Evolutionary conservation across 2,797 vertebrate genomes (phyloP), one percentile per base, ranked within the genome.

Genomic region (Acipenser transmontanus): DNA sequence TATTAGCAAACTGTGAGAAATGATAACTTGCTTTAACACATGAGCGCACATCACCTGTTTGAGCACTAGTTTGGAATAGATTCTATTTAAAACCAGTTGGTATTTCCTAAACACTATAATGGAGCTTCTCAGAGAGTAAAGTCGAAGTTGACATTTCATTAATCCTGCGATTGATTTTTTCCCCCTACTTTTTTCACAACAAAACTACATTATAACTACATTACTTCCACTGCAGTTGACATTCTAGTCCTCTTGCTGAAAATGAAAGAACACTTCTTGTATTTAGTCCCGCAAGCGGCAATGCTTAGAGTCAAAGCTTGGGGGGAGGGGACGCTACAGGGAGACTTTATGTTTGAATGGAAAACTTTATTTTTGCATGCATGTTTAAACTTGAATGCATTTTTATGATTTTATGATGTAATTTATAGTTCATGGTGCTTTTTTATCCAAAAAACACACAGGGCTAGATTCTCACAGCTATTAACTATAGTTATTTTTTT

Each of bases 71-170:
- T 2, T 34, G 34, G 34, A 34, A 34, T 34, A 34, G 34, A 34
- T 34, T 34, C 80, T 78, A 78, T 54, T n/a, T 69, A 76, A 51
- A 78, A 78, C 51, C 20, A 72, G 67, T 78, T 77, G 73, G 72
- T 73, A 78, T 76, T 79, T 67, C 70, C 0, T 0, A 69, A 74
- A 69, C 72, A 69, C 52, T 76, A 13, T 74, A 64, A 68, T 69
- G 78, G 68, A 74, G 68, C 69, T 72, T 64, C 78, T 13, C n/a
- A 71, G 76, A 76, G 69, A 76, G 17, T 71, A 79, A 65, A 66
- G 74, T 71, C 47, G 71, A 76, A 76, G 72, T 80, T 81, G 84
- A 72, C 67, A 73, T 85, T 80, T 80, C 74, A 71, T 78, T 78
- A 74, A 66, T 77, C 74, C 70, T 68, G 71, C 8, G 71, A 82